Evolutionary conservation across 2,113 vertebrate genomes (phyloP), one percentile per base, ranked within the genome.

Genomic region (Pelodiscus sinensis): DNA sequence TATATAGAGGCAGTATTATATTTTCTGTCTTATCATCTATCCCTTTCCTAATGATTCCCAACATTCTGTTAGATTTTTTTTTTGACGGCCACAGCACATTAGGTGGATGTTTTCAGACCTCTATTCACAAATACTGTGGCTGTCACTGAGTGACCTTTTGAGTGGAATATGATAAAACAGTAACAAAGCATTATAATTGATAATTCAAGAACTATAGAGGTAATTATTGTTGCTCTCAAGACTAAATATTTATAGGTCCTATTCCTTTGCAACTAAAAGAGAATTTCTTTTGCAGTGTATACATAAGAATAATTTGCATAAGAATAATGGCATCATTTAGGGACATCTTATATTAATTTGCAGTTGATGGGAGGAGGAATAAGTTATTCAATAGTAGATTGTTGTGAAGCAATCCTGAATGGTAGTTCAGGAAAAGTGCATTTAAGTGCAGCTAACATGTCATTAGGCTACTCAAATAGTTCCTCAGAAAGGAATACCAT

Each of bases 191-290:
- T 85, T 87, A 91, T 44, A 65, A 31, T 56, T 0, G 2, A 27
- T 56, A 79, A 77, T 29, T 56, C 15, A 31, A 55, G 22, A 94
- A 60, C 1, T 13, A 1, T 0, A 0, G 3, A 38, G 25, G 29
- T 79, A 68, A 86, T 77, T 15, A 35, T 24, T 15, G 11, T 44
- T 75, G 12, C 35, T 38, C 5, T 75, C 19, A 24, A 25, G 5
- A 2, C 58, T n/a, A 77, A 65, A 58, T 65, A 2, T 88, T 91
- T 55, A 0, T 0, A 0, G 81, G 84, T 86, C 24, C 38, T 65
- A 9, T 13, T 91, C 85, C 77, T 21, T 88, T 75, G 81, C 19
- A 44, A 44, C 2, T 86, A 71, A 83, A 57, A 90, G 58, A 14
- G 81, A 9, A 0, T 0, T 8, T 56, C 2, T 82, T 90, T 92